A percentile compares a stretch with the other conserved stretches of the same genome.
Evolutionary conservation across 2,113 vertebrate species (phyloP).

Genomic region (Xyrauchen texanus): DNA sequence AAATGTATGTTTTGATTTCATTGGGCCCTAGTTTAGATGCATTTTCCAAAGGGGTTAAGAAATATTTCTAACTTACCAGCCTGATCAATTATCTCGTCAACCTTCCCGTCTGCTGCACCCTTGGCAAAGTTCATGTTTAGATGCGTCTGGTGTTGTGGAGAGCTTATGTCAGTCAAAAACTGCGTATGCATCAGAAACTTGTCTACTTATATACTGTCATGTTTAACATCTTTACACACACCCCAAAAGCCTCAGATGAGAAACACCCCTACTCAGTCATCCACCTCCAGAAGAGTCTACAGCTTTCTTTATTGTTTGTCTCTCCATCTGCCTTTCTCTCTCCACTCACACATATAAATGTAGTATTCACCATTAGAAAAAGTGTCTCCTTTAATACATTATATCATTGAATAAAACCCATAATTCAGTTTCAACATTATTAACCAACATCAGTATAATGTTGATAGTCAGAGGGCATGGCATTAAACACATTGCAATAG

Average conservation of each 20-base stretch:
- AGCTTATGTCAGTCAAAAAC: background rate
- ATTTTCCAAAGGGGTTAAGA: too few species aligned
- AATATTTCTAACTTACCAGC: constrained; percentile 45
- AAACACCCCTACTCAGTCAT: constrained; percentile 17
- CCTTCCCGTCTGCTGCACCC: background rate
- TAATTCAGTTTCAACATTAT: background rate
- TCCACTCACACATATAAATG: background rate
- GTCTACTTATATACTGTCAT: constrained; percentile 10
- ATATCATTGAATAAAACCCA: background rate
- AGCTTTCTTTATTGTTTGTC: background rate
- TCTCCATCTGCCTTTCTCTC: background rate
- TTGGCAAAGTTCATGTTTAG: constrained; percentile 43
- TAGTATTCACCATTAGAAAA: background rate
- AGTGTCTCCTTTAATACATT: too few species aligned
- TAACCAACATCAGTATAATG: too few species aligned
- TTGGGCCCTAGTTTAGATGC: too few species aligned
- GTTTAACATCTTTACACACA: constrained; percentile 14
- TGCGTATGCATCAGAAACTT: background rate
- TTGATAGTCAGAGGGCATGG: too few species aligned
- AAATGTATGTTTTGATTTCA: too few species aligned
- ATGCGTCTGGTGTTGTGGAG: background rate
- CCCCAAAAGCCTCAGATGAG: background rate
- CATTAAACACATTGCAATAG: too few species aligned
- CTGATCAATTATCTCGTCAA: constrained; percentile 45
- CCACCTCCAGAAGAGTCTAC: background rate